Conservation (phyloP, 2,113 vertebrate species). For the Trematomus loennbergii region DNA sequence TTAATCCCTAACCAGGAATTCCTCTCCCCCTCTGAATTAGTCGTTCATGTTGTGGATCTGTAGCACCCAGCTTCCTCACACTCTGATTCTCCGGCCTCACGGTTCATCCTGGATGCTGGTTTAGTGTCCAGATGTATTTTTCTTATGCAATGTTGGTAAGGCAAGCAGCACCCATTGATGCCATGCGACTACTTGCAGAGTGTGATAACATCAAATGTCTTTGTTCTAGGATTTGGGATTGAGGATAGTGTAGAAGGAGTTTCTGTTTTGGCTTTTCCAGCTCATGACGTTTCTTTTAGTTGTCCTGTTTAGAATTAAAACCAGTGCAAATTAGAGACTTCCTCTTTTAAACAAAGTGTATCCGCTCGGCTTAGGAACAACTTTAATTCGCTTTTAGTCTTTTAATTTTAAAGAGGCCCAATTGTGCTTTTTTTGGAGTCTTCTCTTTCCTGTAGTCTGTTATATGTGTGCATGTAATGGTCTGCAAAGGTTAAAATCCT, state of each 20-base stretch:
- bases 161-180: constrained; percentile 20
- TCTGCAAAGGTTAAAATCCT: too few relatives aligned
- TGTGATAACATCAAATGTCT: constrained; percentile 10
- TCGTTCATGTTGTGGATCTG: constrained; percentile 52
- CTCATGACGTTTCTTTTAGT: constrained; percentile 8
- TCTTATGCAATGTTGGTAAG: constrained; percentile 14
- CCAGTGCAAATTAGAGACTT: constrained; percentile 5
- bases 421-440: too few relatives aligned
- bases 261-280: not conserved
- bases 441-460: too few relatives aligned
- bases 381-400: not conserved
- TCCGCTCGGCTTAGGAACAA: not conserved
- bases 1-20: constrained; percentile 53
- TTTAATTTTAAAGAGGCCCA: not conserved
- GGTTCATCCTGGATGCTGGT: constrained; percentile 13
- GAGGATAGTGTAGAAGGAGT: constrained; percentile 18
- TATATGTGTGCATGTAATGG: too few relatives aligned
- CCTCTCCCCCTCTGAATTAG: constrained; percentile 46
- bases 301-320: constrained; percentile 26
- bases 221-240: constrained; percentile 23
- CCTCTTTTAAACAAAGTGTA: not conserved
- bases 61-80: constrained; percentile 25
- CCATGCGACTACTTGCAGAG: constrained; percentile 38
- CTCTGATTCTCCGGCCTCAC: constrained; percentile 15
- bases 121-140: constrained; percentile 9